Base-by-base conservation (phyloP, 2,888 invertebrate genomes). In the Troglohyphantes excavatus region DNA sequence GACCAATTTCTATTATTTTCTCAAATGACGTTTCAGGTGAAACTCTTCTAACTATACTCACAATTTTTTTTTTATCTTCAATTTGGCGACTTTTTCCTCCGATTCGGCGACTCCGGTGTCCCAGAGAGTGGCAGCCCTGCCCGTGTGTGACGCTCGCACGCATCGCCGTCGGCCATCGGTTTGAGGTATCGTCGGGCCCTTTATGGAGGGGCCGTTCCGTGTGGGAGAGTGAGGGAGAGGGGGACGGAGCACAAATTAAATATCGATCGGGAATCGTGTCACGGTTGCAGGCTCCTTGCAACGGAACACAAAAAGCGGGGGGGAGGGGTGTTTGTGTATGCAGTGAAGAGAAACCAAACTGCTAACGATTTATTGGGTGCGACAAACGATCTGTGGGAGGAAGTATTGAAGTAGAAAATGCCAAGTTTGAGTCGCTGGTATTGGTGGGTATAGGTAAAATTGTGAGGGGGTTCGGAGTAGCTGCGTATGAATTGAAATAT, bases 161-260 rank as follows among this genome's bases (percentile, higher is more conserved):
- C 84, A 84, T 84, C 84, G 84, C 84, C 84, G 43, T 23, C 67
- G 84, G 84, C 84, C 83, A 73, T 73, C 65, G 43, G 17, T 53
- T 53, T 53, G 53, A 53, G 53, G 53, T 53, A 53, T 63, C 29
- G 33, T 79, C 39, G n/a, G 59, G 23, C 82, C 43, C 33, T 63
- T 27, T 29, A 27, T 53, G 53, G n/a, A 26, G 19, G 39, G 39
- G 29, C 70, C 39, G 29, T 33, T 43, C 26, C 67, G 73, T 68
- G 26, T 33, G 68, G 43, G 39, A 17, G 68, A 53, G 21, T 68
- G n/a, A 39, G 26, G 33, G 73, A 63, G 83, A 27, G 73, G 65
- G 63, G 46, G 84, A 33, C 67, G 46, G 65, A 19, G 33, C 29
- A 84, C 84, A 84, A 84, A 84, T 84, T 84, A 75, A 84, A 84